A percentile compares a stretch with the other conserved stretches of the same genome.
Conservation (phyloP, 92 coral and sea anemone species). For the Heteractis magnifica region DNA sequence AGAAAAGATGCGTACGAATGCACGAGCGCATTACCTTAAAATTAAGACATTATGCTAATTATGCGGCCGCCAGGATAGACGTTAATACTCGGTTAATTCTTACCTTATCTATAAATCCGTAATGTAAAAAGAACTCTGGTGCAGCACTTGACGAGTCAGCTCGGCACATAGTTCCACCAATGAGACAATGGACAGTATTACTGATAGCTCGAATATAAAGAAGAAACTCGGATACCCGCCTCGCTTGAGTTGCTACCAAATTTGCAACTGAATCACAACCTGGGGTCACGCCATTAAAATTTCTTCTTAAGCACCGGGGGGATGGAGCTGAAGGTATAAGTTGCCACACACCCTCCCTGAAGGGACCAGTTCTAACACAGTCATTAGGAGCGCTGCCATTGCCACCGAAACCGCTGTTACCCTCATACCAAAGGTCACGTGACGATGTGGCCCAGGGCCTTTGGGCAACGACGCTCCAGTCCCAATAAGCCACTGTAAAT, state of each 20-base stretch:
- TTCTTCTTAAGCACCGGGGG: slow-evolving; percentile 51
- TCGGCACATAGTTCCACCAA: slow-evolving; percentile 63
- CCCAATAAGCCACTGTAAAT: slow-evolving; percentile 65
- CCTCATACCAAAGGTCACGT: slow-evolving; percentile 43
- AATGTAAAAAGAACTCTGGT: slow-evolving; percentile 70
- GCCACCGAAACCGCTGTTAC: slow-evolving; percentile 48
- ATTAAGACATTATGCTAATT: too few relatives aligned
- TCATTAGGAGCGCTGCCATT: not conserved
- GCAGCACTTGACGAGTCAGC: slow-evolving; percentile 48
- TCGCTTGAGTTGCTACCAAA: slow-evolving; percentile 15
- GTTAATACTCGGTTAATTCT: not conserved
- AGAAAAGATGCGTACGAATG: too few relatives aligned
- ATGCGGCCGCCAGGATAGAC: too few relatives aligned
- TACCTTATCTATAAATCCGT: slow-evolving; percentile 66
- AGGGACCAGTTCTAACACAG: slow-evolving; percentile 51
- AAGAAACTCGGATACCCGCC: slow-evolving; percentile 30
- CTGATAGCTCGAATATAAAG: slow-evolving; percentile 33
- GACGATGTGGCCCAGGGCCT: slow-evolving; percentile 28
- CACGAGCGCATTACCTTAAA: too few relatives aligned
- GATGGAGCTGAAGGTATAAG: slow-evolving; percentile 38
- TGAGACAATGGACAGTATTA: slow-evolving; percentile 51
- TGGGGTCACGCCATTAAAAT: slow-evolving; percentile 39
- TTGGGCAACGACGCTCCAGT: slow-evolving; percentile 47
- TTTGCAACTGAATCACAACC: slow-evolving; percentile 43
- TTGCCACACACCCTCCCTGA: slow-evolving; percentile 38